Conservation (phyloP, 37 sponge, comb jelly and placozoan species). For the Amphimedon queenslandica region DNA sequence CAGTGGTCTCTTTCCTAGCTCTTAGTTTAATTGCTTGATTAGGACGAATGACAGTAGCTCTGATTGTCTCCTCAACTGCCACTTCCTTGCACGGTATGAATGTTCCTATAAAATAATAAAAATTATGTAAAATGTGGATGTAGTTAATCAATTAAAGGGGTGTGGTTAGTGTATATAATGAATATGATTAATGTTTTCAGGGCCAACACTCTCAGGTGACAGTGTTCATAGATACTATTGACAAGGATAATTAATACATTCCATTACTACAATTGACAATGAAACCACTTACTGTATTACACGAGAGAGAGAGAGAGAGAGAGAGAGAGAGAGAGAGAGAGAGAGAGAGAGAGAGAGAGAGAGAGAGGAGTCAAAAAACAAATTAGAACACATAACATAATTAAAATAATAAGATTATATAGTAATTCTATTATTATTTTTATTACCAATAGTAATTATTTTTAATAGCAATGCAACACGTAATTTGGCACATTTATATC, state of each 20-base stretch:
- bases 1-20: conserved; percentile 92
- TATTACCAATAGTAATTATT: too few relatives aligned
- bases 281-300: neutral
- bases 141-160: too few relatives aligned
- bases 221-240: neutral
- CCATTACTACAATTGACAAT: neutral
- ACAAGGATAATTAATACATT: neutral
- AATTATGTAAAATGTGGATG: too few relatives aligned
- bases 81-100: conserved; percentile 98
- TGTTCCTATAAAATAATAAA: conserved; percentile 69
- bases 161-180: too few relatives aligned
- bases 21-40: conserved; percentile 97
- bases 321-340: neutral
- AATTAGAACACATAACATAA: neutral
- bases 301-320: too few relatives aligned
- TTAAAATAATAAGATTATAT: too few relatives aligned
- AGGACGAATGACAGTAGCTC: conserved; percentile 93
- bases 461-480: too few relatives aligned
- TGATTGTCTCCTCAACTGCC: conserved; percentile 91
- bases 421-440: too few relatives aligned
- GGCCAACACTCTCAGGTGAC: too few relatives aligned
- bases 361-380: neutral
- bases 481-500: too few relatives aligned
- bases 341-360: neutral
- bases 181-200: too few relatives aligned